These are phyloP conservation scores for Temnothorax rugatulus DNA, from an alignment of 2,888 invertebrate genomes.

Conservation along the genomic window DNA sequence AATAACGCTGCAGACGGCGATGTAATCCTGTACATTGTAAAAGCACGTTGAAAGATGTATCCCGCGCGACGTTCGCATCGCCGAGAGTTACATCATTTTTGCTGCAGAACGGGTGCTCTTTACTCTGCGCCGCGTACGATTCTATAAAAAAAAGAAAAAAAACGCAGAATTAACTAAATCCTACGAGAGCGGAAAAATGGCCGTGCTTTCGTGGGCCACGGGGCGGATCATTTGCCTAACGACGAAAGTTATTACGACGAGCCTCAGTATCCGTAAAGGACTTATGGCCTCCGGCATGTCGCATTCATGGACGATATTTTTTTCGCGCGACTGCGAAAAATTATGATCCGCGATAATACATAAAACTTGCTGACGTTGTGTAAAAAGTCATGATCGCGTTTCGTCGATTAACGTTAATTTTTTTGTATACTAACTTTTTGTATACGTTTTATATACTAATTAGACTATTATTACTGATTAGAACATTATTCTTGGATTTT, in stretches of 20 bases:
- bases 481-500: neutral
- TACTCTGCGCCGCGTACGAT: slow-evolving; percentile 6
- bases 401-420: slow-evolving; percentile 1
- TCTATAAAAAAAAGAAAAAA: neutral
- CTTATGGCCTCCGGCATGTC: neutral
- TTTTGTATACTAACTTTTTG: neutral
- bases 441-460: neutral
- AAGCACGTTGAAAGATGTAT: slow-evolving; percentile 31
- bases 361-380: neutral
- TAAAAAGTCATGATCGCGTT: neutral
- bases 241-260: slow-evolving; percentile 46
- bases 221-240: slow-evolving; percentile 30
- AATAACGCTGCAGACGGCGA: slow-evolving; percentile 17
- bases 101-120: slow-evolving; percentile 7
- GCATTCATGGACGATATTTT: neutral
- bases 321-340: neutral
- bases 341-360: slow-evolving; percentile 30
- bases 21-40: slow-evolving; percentile 40
- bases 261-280: neutral
- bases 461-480: neutral
- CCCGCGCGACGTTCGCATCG: slow-evolving; percentile 15
- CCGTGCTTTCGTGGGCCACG: slow-evolving; percentile 6
- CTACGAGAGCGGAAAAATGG: slow-evolving; percentile 21
- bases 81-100: slow-evolving; percentile 32
- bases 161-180: slow-evolving; percentile 28